phyloP scores from a whole-genome alignment of 2,113 vertebrate species.

The Oophaga pumilio region DNA sequence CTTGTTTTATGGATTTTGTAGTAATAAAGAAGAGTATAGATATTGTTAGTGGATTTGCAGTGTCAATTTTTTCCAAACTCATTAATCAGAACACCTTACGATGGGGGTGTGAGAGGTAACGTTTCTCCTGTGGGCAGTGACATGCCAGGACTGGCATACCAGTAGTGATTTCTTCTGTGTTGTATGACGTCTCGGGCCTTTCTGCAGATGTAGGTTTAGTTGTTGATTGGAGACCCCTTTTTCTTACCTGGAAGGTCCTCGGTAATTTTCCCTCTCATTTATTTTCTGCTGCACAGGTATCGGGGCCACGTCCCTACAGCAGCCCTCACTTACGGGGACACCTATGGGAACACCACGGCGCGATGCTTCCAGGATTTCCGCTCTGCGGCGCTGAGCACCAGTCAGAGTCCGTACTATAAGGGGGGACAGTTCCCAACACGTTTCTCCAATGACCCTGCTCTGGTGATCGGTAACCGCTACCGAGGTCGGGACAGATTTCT shows the following conservation, averaged over 20 bases:
- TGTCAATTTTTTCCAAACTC: no score
- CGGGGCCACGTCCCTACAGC: slow-evolving; percentile 64
- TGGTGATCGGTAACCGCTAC: background rate
- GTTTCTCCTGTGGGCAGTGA: no score
- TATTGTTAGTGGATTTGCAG: no score
- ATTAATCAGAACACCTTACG: no score
- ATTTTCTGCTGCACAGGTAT: slow-evolving; percentile 59
- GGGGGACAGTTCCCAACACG: slow-evolving; percentile 67
- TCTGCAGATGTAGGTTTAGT: no score
- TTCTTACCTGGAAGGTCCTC: background rate
- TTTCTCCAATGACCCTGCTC: slow-evolving; percentile 58
- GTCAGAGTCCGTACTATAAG: slow-evolving; percentile 51
- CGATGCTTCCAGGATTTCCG: slow-evolving; percentile 68
- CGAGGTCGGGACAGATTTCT: slow-evolving; percentile 46
- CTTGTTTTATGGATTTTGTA: no score
- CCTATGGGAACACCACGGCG: slow-evolving; percentile 62
- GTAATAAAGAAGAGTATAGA: no score
- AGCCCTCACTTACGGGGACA: slow-evolving; percentile 63
- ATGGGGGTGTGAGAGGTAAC: no score
- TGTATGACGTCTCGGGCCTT: no score
- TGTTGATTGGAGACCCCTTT: background rate
- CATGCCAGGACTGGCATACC: no score
- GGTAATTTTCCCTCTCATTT: background rate
- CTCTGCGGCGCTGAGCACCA: slow-evolving; percentile 54
- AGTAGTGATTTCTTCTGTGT: no score